phyloP scores from a whole-genome alignment of 2,113 vertebrate species.

The Hymenochirus boettgeri region DNA sequence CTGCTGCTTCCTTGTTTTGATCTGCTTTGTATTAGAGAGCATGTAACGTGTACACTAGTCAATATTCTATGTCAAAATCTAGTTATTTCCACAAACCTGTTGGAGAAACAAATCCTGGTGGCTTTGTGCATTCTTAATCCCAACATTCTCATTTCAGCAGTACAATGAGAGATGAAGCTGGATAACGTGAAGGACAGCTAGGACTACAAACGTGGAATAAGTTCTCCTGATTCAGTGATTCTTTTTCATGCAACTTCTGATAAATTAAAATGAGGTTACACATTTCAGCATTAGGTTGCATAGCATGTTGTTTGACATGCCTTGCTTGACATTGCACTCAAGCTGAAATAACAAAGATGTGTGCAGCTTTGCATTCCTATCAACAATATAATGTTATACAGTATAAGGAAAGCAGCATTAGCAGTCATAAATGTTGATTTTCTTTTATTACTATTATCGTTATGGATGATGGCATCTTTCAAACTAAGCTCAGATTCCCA shows the following conservation, averaged over 20 bases:
- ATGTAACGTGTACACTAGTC: too few relatives aligned
- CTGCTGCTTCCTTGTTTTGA: too few relatives aligned
- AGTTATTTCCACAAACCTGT: too few relatives aligned
- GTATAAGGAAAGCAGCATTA: not conserved
- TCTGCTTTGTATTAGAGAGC: too few relatives aligned
- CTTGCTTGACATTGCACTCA: not conserved
- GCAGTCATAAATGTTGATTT: slow-evolving; percentile 10
- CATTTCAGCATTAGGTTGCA: not conserved
- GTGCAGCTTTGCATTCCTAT: too few relatives aligned
- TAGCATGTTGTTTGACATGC: not conserved
- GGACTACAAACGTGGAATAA: not conserved
- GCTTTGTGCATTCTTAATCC: too few relatives aligned
- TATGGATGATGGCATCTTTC: slow-evolving; percentile 18
- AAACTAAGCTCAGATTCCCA: slow-evolving; percentile 23
- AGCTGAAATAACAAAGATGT: not conserved
- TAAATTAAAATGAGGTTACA: not conserved
- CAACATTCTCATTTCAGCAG: too few relatives aligned
- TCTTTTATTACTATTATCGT: slow-evolving; percentile 11
- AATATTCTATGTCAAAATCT: too few relatives aligned
- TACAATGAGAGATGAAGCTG: too few relatives aligned
- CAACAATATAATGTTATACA: too few relatives aligned
- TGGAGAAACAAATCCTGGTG: too few relatives aligned
- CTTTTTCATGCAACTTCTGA: not conserved
- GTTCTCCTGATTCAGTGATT: not conserved
- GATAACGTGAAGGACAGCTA: too few relatives aligned